A percentile compares a stretch with the other conserved stretches of the same genome.
These are phyloP conservation scores for Mormyrus hasselquistii DNA, from an alignment of 2,797 vertebrate genomes.

Conservation along the genomic window DNA sequence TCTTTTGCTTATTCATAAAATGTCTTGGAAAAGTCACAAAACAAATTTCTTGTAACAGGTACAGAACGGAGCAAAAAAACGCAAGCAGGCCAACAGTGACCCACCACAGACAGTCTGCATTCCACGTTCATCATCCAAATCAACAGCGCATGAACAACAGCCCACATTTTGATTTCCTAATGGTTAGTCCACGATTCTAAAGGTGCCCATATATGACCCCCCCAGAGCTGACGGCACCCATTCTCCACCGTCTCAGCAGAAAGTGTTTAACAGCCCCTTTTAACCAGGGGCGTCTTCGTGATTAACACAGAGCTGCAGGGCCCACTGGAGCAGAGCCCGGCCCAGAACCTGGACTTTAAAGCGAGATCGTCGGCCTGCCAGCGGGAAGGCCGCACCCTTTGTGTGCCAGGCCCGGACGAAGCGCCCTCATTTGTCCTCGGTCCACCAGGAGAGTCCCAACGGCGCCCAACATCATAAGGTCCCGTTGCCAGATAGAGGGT, in stretches of 20 bases:
- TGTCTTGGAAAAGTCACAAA: not conserved
- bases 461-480: constrained; percentile 34
- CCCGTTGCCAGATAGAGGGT: constrained; percentile 55
- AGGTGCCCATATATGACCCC: constrained; percentile 9
- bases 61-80: not conserved
- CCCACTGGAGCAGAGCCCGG: not conserved
- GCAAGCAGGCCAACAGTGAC: not conserved
- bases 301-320: constrained; percentile 30
- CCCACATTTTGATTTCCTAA: constrained; percentile 18
- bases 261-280: constrained; percentile 24
- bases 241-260: constrained; percentile 34
- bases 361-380: not conserved
- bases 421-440: not conserved
- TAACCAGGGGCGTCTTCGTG: not conserved
- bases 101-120: not conserved
- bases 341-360: not conserved
- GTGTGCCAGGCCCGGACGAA: not conserved
- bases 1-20: not conserved
- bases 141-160: not conserved
- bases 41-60: not conserved
- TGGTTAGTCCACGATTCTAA: not conserved
- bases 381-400: constrained; percentile 27
- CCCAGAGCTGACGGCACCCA: constrained; percentile 24
- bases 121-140: not conserved
- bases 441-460: not conserved